phyloP scores from a whole-genome alignment of 2,888 invertebrate genomes.

The Stenurella melanura region DNA sequence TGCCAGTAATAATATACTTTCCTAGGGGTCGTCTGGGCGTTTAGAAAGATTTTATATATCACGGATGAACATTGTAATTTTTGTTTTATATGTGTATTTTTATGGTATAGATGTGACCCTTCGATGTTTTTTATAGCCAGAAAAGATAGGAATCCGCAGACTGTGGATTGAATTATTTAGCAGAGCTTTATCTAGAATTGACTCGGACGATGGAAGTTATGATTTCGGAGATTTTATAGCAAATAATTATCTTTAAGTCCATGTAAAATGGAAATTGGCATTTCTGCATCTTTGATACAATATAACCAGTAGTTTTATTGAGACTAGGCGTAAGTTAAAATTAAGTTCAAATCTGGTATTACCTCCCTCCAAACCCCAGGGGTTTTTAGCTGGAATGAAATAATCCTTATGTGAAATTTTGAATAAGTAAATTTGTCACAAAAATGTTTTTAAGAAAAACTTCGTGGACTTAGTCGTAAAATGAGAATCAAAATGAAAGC shows the following conservation, averaged over 20 bases:
- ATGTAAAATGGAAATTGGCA: not conserved
- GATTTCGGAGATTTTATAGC: not conserved
- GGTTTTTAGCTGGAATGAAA: no score
- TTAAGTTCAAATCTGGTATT: no score
- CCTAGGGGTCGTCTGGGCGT: not conserved
- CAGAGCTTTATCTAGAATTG: not conserved
- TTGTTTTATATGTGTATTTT: slow-evolving; percentile 4
- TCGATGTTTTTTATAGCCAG: not conserved
- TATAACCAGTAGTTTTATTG: no score
- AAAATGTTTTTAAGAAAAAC: no score
- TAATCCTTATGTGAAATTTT: no score
- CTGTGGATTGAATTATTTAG: not conserved
- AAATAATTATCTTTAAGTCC: not conserved
- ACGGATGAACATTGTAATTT: slow-evolving; percentile 7
- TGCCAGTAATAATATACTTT: not conserved
- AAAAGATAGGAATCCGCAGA: not conserved
- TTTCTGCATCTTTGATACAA: no score
- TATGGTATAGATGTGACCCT: slow-evolving; percentile 6
- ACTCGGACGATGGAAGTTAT: not conserved
- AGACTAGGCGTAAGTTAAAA: no score
- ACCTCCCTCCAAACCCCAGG: no score
- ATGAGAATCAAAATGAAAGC: no score
- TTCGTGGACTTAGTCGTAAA: no score
- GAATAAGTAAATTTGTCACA: no score
- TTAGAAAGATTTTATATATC: not conserved